Percentiles rank a stretch among this genome's conserved stretches.
Evolutionary conservation across 2,113 vertebrate species (phyloP).

Genomic region (Zeus faber): DNA sequence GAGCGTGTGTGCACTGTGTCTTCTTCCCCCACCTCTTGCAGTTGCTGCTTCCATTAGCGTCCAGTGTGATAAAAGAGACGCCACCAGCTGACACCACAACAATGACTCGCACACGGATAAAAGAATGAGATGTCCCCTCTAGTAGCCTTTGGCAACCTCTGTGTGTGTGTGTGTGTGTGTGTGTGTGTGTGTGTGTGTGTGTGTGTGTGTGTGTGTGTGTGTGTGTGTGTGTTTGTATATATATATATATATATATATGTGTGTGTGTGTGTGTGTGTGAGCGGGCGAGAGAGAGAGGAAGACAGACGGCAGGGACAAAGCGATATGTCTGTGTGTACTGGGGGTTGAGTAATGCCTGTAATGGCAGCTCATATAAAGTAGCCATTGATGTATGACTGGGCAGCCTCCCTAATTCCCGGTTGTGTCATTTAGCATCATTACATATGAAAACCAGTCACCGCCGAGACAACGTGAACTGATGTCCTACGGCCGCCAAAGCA

Average conservation of each 20-base stretch:
- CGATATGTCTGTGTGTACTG: constrained; percentile 42
- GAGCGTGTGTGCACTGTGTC: background rate
- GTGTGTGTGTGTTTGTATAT: constrained; percentile 18
- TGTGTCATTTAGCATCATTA: constrained; percentile 69
- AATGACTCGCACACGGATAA: constrained; percentile 67
- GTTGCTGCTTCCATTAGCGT: constrained; percentile 72
- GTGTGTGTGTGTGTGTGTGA: background rate
- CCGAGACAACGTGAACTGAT: constrained; percentile 40
- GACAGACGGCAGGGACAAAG: constrained; percentile 26
- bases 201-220: constrained; percentile 6
- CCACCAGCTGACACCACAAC: constrained; percentile 73
- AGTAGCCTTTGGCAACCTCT: constrained; percentile 57
- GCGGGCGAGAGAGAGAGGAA: constrained; percentile 11
- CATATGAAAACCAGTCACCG: constrained; percentile 58
- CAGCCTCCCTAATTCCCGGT: constrained; percentile 48
- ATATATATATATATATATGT: background rate
- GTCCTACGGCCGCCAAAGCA: constrained; percentile 27
- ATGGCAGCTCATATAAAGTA: constrained; percentile 46
- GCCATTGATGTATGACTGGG: constrained; percentile 59
- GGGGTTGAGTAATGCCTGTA: constrained; percentile 52
- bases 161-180: constrained; percentile 19
- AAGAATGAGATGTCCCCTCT: constrained; percentile 70
- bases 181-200: background rate
- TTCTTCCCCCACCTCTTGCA: constrained; percentile 54
- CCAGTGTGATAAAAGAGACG: constrained; percentile 75